These are phyloP conservation scores for Notodonta dromedarius DNA, from an alignment of 2,888 invertebrate species.

Conservation along the genomic window DNA sequence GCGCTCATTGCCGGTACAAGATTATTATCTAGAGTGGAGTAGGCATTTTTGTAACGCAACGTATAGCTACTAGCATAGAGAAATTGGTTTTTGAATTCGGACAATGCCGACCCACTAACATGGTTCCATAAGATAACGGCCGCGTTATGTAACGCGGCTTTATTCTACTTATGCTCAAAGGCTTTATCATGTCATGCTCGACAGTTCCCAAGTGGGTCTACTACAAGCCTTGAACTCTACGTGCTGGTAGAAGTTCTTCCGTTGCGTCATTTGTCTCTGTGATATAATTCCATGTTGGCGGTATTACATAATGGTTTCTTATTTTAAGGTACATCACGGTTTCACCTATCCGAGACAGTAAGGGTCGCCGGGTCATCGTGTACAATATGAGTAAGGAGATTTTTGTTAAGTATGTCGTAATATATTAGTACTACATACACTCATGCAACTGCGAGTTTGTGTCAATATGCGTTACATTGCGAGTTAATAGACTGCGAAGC, in stretches of 20 bases:
- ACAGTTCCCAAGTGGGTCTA: slow-evolving; percentile 44
- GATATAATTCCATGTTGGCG: slow-evolving; percentile 52
- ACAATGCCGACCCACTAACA: slow-evolving; percentile 49
- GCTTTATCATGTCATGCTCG: slow-evolving; percentile 28
- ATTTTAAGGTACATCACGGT: slow-evolving; percentile 88
- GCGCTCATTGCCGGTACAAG: not conserved
- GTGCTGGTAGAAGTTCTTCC: slow-evolving; percentile 21
- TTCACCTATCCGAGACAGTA: slow-evolving; percentile 88
- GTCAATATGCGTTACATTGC: not conserved
- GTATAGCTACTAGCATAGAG: slow-evolving; percentile 2
- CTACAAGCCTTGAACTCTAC: slow-evolving; percentile 49
- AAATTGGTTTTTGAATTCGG: slow-evolving; percentile 27
- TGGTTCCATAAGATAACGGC: slow-evolving; percentile 42
- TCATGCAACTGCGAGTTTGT: slow-evolving; percentile 27
- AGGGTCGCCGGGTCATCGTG: slow-evolving; percentile 90
- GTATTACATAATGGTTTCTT: slow-evolving; percentile 57
- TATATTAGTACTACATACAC: slow-evolving; percentile 17
- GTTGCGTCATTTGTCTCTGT: slow-evolving; percentile 36
- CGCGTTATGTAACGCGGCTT: slow-evolving; percentile 33
- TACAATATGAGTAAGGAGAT: slow-evolving; percentile 83
- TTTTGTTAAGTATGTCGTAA: slow-evolving; percentile 37
- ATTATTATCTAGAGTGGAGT: not conserved
- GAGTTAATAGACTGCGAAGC: slow-evolving; percentile 21
- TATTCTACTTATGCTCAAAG: slow-evolving; percentile 27
- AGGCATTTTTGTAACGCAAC: slow-evolving; percentile 14